Evolutionary conservation across 2,888 invertebrate genomes (phyloP), one percentile per base, ranked within the genome.

Genomic region (Mythimna albipuncta): DNA sequence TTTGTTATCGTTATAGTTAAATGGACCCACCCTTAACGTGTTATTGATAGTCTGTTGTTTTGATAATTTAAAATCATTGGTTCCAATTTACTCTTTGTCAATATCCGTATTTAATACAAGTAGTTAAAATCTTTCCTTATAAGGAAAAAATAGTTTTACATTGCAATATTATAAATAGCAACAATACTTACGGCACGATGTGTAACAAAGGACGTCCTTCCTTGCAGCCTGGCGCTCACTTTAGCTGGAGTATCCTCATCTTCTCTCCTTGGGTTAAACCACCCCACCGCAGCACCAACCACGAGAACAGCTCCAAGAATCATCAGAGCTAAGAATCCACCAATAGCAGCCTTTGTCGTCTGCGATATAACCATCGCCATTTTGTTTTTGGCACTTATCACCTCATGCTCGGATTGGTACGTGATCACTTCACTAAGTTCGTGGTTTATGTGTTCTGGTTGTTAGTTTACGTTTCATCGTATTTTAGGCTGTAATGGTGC

Each of bases 281-380:
- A 96, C 2, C 96, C 96, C 32, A 96, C 94, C 0, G 95, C 96
- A 2, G 93, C 95, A 0, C 96, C 96, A 2, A 96, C 96, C 70
- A 95, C 95, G 72, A 96, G 77, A 21, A 96, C 95, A 64, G 96
- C 96, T 35, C 95, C 96, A 19, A 96, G 88, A 65, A 96, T 93
- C 96, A 96, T 96, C 85, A 96, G 87, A 13, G 95, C 96, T 65
- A 96, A 82, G 81, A 96, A 94, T 11, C 95, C 96, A 70, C 93
- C 96, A 72, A 96, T 96, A 65, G 95, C 96, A 72, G 94, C 96
- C 88, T 96, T 96, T 67, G 96, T 96, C 81, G 96, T 94, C 78
- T 95, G 95, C 70, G 96, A 96, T 92, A 96, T 95, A 77, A 96
- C 96, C 96, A 96, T 96, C 87, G 96, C 96, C 96, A 96, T 96